phyloP scores from a whole-genome alignment of 2,797 vertebrate genomes.

The Crotalus adamanteus region DNA sequence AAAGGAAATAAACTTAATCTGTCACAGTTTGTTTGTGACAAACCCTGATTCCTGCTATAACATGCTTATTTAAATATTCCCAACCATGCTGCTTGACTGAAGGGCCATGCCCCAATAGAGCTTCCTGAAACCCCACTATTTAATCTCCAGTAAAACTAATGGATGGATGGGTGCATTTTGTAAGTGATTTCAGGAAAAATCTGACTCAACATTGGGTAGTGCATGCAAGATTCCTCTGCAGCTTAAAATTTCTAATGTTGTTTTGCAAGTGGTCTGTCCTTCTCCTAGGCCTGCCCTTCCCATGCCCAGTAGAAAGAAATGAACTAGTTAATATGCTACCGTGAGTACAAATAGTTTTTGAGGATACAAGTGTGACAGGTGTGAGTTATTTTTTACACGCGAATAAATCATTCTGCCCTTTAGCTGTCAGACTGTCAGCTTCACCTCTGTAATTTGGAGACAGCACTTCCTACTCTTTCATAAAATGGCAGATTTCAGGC shows the following conservation, averaged over 20 bases:
- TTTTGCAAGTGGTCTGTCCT: not conserved
- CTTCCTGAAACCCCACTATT: not conserved
- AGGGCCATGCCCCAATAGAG: no score
- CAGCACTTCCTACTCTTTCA: constrained; percentile 42
- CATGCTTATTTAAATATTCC: not conserved
- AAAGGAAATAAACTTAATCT: not conserved
- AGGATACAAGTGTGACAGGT: constrained; percentile 39
- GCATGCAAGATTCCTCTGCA: not conserved
- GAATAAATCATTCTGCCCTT: constrained; percentile 51
- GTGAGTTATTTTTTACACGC: constrained; percentile 32
- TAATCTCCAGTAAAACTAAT: not conserved
- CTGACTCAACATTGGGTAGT: not conserved
- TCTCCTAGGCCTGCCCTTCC: not conserved
- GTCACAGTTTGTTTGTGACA: not conserved
- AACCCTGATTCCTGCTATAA: not conserved
- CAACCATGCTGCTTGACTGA: not conserved
- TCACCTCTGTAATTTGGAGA: constrained; percentile 50
- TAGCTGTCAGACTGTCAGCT: constrained; percentile 35
- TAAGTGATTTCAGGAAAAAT: not conserved
- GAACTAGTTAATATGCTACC: constrained; percentile 29
- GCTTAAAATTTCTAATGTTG: not conserved
- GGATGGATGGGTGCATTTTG: not conserved
- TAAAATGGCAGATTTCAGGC: constrained; percentile 43
- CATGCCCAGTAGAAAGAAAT: constrained; percentile 4
- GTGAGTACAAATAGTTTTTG: constrained; percentile 31